Conservation (phyloP, 23 tunicate species). For the Diplosoma virens region DNA sequence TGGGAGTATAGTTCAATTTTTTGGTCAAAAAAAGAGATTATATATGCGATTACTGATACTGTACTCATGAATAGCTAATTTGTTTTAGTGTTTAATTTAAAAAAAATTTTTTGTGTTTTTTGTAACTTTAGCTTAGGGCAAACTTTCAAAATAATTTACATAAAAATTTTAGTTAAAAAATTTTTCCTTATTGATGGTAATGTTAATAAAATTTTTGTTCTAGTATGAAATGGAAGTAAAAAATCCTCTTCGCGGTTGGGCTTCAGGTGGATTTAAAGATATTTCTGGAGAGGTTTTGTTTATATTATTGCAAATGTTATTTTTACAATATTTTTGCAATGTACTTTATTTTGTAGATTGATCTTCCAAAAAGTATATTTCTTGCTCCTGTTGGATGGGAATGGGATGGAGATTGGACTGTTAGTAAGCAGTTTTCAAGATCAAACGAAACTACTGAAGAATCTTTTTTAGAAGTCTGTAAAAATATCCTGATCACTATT, state of each 20-base stretch:
- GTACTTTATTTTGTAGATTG: constrained; percentile 45
- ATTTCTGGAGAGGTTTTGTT: constrained; percentile 61
- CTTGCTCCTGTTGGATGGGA: constrained; percentile 74
- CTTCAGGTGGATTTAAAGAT: constrained; percentile 59
- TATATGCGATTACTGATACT: no score
- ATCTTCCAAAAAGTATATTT: constrained; percentile 62
- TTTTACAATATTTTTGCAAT: no score
- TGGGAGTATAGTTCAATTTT: no score
- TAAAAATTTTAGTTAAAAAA: background rate
- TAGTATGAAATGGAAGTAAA: constrained; percentile 79
- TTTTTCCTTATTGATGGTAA: background rate
- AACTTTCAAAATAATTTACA: no score
- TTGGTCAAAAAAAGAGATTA: no score
- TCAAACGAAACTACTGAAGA: constrained; percentile 10
- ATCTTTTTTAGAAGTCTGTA: background rate
- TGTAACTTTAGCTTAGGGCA: no score
- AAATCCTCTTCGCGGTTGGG: constrained; percentile 52
- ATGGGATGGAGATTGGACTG: constrained; percentile 91
- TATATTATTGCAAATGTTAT: background rate
- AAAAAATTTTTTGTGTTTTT: no score
- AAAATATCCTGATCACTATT: background rate
- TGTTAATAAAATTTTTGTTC: no score
- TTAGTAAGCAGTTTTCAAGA: no score
- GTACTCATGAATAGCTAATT: no score
- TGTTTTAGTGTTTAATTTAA: no score